Evolutionary conservation across 2,797 vertebrate genomes (phyloP), one percentile per base, ranked within the genome.

Genomic region (Gymnocypris eckloni): DNA sequence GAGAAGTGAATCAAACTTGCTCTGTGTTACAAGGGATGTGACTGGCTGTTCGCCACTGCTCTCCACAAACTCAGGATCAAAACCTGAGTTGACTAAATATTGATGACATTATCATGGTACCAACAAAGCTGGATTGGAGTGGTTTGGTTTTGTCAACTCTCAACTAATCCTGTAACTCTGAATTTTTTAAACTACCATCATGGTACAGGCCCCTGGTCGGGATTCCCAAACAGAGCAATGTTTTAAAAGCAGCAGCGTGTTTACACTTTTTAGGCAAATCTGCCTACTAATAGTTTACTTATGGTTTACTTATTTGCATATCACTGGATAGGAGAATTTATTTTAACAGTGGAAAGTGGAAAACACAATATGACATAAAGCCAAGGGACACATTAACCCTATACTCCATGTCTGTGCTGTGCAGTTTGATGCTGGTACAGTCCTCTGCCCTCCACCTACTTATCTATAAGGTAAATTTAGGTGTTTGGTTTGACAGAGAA

Each of bases 341-440:
- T 72, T 66, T n/a, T 41, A 72, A 56, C 11, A 50, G 4, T 15
- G 25, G 69, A 67, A 48, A 48, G 50, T 50, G 52, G 61, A 64
- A 75, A 86, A 61, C 82, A 76, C 18, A 33, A 33, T 54, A 48
- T 78, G 67, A 37, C 25, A 66, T 43, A 59, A 70, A 73, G 54
- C 48, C 59, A 69, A 56, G 39, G 81, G 39, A 64, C 48, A n/a
- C 41, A 85, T 86, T 56, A 89, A 85, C 52, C 70, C 33, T 81
- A 43, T 61, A 45, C 25, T 6, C 56, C 16, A 6, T 76, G 52
- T n/a, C 41, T 83, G 56, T 87, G 56, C 75, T 71, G 61, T 83
- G 43, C 72, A 20, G 78, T 16, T 33, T 69, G 70, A 87, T 48
- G 41, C 64, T 48, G 52, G 39, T 20, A 64, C 33, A 52, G 22